A percentile compares a stretch with the other conserved stretches of the same genome.
These are phyloP conservation scores for Drosophila orena DNA, from an alignment of 1,140 invertebrate genomes.

Conservation along the genomic window DNA sequence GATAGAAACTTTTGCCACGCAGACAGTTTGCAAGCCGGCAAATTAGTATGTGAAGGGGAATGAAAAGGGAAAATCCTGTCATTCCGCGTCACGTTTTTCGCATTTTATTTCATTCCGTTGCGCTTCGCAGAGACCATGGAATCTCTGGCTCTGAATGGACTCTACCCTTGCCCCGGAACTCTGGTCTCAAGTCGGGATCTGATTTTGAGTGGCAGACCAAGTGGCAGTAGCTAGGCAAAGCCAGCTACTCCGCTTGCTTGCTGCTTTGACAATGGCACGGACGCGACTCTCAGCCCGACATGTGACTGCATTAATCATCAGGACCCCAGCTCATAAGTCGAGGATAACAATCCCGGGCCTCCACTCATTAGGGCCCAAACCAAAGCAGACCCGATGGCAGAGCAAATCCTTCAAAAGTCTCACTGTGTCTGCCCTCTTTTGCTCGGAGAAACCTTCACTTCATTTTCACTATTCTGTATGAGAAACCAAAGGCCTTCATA, in stretches of 20 bases:
- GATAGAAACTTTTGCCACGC: constrained; percentile 19
- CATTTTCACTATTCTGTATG: constrained; percentile 37
- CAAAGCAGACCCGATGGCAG: constrained; percentile 27
- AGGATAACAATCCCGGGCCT: constrained; percentile 24
- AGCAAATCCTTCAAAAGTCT: constrained; percentile 30
- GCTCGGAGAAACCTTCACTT: constrained; percentile 34
- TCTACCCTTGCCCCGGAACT: not conserved
- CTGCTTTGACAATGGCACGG: constrained; percentile 73
- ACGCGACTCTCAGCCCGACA: constrained; percentile 34
- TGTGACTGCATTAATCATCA: constrained; percentile 75
- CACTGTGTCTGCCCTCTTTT: not conserved
- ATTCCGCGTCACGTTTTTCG: constrained; percentile 65
- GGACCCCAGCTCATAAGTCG: constrained; percentile 10
- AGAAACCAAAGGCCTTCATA: constrained; percentile 14
- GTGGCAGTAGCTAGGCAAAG: constrained; percentile 8
- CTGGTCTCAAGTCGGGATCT: constrained; percentile 29
- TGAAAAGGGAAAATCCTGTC: constrained; percentile 28
- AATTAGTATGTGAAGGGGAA: constrained; percentile 22
- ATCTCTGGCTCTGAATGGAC: constrained; percentile 10
- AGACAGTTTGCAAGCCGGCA: constrained; percentile 26
- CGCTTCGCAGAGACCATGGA: constrained; percentile 2
- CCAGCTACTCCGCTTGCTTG: constrained; percentile 39
- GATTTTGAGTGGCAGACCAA: constrained; percentile 60
- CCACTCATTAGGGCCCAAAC: constrained; percentile 46
- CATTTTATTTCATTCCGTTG: constrained; percentile 63